phyloP scores from a whole-genome alignment of 2,797 vertebrate species.

The Alca torda region DNA sequence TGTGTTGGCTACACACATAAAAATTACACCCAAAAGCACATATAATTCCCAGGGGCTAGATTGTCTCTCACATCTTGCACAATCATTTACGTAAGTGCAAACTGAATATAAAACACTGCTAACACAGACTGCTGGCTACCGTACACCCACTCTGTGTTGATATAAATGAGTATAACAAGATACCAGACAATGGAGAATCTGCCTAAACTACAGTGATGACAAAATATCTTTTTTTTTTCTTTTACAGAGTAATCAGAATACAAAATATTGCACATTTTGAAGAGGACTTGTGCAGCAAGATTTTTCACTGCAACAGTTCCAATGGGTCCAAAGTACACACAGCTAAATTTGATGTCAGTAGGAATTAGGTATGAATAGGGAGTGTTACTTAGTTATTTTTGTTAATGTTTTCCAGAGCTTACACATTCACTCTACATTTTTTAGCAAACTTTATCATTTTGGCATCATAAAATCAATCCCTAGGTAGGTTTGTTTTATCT shows the following conservation, averaged over 20 bases:
- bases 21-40: conserved; percentile 48
- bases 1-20: conserved; percentile 24
- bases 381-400: conserved; percentile 59
- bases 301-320: conserved; percentile 22
- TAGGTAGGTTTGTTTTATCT: conserved; percentile 36
- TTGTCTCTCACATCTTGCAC: conserved; percentile 57
- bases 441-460: conserved; percentile 62
- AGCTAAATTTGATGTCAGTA: conserved; percentile 61
- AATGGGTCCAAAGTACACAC: conserved; percentile 60
- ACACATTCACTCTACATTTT: conserved; percentile 56
- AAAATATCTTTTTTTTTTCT: background rate
- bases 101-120: conserved; percentile 35
- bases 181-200: conserved; percentile 54
- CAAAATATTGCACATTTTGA: background rate
- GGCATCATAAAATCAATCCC: conserved; percentile 60
- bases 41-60: conserved; percentile 45
- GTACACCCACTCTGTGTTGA: conserved; percentile 65
- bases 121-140: conserved; percentile 57
- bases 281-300: background rate
- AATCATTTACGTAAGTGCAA: conserved; percentile 68
- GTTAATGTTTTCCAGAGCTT: conserved; percentile 71
- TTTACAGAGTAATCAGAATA: background rate
- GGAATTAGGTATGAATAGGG: conserved; percentile 60
- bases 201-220: conserved; percentile 32
- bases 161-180: conserved; percentile 47